Evolutionary conservation across 1,140 invertebrate genomes (phyloP).

Genomic region (Thrips palmi): DNA sequence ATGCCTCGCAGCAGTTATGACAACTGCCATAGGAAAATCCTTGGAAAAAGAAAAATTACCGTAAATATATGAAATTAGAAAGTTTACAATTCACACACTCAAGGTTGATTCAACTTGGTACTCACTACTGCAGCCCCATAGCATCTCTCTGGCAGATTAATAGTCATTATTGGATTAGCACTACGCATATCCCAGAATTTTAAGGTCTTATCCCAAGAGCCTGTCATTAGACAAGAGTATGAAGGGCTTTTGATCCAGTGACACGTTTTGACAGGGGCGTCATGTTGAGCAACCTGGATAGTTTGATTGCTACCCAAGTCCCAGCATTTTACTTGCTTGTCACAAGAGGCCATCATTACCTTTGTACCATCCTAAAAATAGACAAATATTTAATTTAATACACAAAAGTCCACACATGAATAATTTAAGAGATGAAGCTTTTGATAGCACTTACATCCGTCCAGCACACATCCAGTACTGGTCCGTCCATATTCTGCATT

Average conservation of each 20-base stretch:
- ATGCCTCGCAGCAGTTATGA: constrained; percentile 78
- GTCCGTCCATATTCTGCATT: constrained; percentile 82
- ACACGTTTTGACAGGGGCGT: constrained; percentile 46
- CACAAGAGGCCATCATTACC: constrained; percentile 49
- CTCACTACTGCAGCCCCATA: constrained; percentile 55
- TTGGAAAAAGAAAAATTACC: no score
- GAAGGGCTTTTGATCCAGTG: constrained; percentile 45
- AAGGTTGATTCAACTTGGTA: no score
- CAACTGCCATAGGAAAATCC: constrained; percentile 95
- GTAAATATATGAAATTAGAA: background rate
- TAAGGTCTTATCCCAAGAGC: constrained; percentile 51
- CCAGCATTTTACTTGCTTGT: constrained; percentile 54
- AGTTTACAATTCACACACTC: no score
- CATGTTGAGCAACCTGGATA: constrained; percentile 42
- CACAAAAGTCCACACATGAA: no score
- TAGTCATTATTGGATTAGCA: constrained; percentile 35
- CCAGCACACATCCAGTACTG: constrained; percentile 87
- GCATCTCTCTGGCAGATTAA: constrained; percentile 39
- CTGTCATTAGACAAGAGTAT: constrained; percentile 52
- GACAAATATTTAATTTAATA: no score
- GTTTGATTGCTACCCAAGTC: constrained; percentile 45
- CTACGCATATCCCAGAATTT: constrained; percentile 52
- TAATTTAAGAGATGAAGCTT: no score
- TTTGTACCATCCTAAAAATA: constrained; percentile 38
- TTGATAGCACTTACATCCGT: no score